Evolutionary conservation across 2,113 vertebrate species (phyloP).

Genomic region (western clawed frog (Xenopus tropicalis)): UCB_Xtro_10.0 CM004444.2:87264001-87264500

Average conservation of each 20-base stretch:
- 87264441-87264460: too few relatives aligned
- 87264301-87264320: too few relatives aligned
- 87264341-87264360: too few relatives aligned
- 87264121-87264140: background rate
- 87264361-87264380: too few relatives aligned
- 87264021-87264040: background rate
- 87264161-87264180: background rate
- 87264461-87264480: too few relatives aligned
- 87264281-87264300: too few relatives aligned
- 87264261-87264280: too few relatives aligned
- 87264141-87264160: background rate
- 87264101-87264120: background rate
- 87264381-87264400: too few relatives aligned
- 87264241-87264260: constrained; percentile 22
- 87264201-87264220: constrained; percentile 13
- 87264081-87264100: background rate
- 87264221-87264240: constrained; percentile 14
- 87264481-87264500: too few relatives aligned
- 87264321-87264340: too few relatives aligned
- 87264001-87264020: background rate
- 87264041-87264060: background rate
- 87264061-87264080: background rate
- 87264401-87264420: too few relatives aligned
- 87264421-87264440: too few relatives aligned
- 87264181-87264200: constrained; percentile 16